Percentiles rank a stretch among this genome's conserved stretches.
Conservation (phyloP, 64 coral and sea anemone species). For the Montipora capricornis region DNA sequence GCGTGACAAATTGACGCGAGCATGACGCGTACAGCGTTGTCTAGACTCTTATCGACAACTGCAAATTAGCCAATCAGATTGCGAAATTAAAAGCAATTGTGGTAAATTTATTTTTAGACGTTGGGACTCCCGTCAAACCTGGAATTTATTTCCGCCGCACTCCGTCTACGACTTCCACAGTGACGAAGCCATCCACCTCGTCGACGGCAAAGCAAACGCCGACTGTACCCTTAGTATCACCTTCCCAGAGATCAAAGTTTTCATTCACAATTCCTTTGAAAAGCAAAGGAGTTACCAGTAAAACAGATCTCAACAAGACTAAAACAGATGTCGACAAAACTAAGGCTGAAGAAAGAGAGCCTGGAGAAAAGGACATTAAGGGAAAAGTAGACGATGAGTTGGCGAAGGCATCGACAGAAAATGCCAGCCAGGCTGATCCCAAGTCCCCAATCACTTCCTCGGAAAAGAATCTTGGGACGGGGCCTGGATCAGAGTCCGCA, state of each 20-base stretch:
- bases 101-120: slow-evolving; percentile 19
- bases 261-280: slow-evolving; percentile 58
- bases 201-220: slow-evolving; percentile 18
- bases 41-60: too few relatives aligned
- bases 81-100: too few relatives aligned
- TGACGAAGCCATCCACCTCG: slow-evolving; percentile 45
- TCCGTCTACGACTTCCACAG: slow-evolving; percentile 33
- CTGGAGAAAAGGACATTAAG: background rate
- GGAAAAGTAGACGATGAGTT: background rate
- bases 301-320: background rate
- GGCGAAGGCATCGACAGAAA: background rate
- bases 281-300: background rate
- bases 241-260: slow-evolving; percentile 63
- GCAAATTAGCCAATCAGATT: too few relatives aligned
- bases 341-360: slow-evolving; percentile 1
- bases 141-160: slow-evolving; percentile 23
- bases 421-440: background rate
- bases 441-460: slow-evolving; percentile 38
- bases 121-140: slow-evolving; percentile 72
- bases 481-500: background rate
- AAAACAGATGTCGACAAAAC: background rate
- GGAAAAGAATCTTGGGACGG: background rate
- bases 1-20: too few relatives aligned
- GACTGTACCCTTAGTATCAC: slow-evolving; percentile 51
- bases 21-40: too few relatives aligned